Base-by-base conservation (phyloP, 37 sponge, comb jelly and placozoan genomes). In the Mnemiopsis leidyi region DNA sequence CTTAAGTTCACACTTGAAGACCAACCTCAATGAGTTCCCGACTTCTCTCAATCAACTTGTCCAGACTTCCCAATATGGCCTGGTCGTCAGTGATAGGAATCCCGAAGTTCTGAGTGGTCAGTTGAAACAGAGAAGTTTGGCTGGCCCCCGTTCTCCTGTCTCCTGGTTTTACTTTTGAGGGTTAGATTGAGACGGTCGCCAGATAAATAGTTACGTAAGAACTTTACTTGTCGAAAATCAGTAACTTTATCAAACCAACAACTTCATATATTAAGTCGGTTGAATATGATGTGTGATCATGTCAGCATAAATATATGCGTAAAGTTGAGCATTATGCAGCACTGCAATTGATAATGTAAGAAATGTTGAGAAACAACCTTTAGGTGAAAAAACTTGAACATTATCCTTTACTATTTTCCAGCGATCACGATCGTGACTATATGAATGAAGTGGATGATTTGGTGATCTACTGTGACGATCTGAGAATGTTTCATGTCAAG, bases 11-110 rank as follows among this genome's bases (percentile, higher is more conserved):
- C n/a, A n/a, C n/a, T n/a, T n/a, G n/a, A n/a, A n/a, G n/a, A n/a
- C n/a, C n/a, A n/a, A n/a, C 90, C 90, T 85, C 90, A 23, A 85
- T 85, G 24, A 85, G 90, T n/a, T 85, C 90, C 24, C 90, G 32
- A 1, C 38, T n/a, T 25, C 90, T 85, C 23, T 85, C 90, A 25
- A 23, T 32, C 24, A 85, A 61, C n/a, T 85, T 85, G 1, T 92
- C 93, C 1, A 92, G 40, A 26, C 39, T 36, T 23, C 73, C 73
- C 93, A 92, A 32, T 25, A 92, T 92, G 23, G 48, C 40, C 38
- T 92, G 75, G 7, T 92, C 93, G 38, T 92, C 93, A 7, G 73
- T 69, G 23, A 92, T 69, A 2, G 93, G 76, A 3, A 92, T 71
- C 23, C 93, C 93, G 69, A 92, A 73, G 79, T 77, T 77, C 26